phyloP scores from a whole-genome alignment of 2,797 vertebrate species.

The Falco naumanni region DNA sequence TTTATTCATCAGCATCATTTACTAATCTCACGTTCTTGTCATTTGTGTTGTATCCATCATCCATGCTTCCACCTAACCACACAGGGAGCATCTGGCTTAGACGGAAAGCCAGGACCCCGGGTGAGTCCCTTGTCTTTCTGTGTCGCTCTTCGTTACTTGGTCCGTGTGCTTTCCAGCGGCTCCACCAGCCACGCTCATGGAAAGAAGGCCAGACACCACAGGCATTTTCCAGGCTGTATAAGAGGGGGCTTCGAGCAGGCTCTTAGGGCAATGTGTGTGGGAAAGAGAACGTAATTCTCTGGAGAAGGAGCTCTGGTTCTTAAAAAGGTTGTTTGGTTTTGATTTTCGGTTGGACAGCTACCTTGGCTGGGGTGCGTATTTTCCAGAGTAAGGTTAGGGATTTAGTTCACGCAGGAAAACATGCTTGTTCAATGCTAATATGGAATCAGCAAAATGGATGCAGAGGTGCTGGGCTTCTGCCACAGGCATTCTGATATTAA shows the following conservation, averaged over 20 bases:
- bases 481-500: not conserved
- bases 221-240: not conserved
- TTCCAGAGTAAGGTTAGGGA: not conserved
- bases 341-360: not conserved
- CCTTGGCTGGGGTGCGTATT: not conserved
- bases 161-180: not conserved
- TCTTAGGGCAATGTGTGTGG: not conserved
- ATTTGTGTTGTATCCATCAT: constrained; percentile 88
- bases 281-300: not conserved
- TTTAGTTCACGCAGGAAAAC: not conserved
- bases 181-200: not conserved
- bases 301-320: not conserved
- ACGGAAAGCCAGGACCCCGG: constrained; percentile 98
- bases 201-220: not conserved
- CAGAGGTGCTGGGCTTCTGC: not conserved
- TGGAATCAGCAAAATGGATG: constrained; percentile 7
- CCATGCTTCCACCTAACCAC: constrained; percentile 85
- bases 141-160: constrained; percentile 33
- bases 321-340: not conserved
- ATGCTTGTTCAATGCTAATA: not conserved
- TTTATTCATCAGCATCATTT: constrained; percentile 81
- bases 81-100: constrained; percentile 99
- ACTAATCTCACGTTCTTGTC: constrained; percentile 99
- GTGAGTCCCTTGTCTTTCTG: constrained; percentile 90
- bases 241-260: not conserved